These are phyloP conservation scores for Apistogramma diplotaenia DNA, from an alignment of 2,113 vertebrate genomes.

Conservation along the genomic window DNA sequence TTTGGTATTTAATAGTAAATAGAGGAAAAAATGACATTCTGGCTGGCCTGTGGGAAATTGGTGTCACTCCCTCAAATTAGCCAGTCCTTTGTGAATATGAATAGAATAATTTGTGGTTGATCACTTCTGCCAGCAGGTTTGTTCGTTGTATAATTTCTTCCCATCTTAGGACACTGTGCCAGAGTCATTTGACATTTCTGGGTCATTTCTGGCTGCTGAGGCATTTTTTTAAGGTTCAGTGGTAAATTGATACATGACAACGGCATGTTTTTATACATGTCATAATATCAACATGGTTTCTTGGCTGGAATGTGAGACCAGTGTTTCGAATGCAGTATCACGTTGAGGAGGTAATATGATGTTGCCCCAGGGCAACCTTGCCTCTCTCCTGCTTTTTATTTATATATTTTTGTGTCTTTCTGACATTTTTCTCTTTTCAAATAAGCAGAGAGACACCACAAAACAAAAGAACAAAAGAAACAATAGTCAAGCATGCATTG, in stretches of 20 bases:
- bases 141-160: conserved; percentile 69
- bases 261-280: conserved; percentile 42
- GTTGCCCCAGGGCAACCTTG: conserved; percentile 20
- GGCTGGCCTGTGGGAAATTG: conserved; percentile 74
- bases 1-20: conserved; percentile 73
- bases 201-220: conserved; percentile 61
- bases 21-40: conserved; percentile 24
- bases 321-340: conserved; percentile 26
- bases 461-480: background rate
- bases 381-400: background rate
- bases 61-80: conserved; percentile 77
- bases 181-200: conserved; percentile 70
- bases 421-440: background rate
- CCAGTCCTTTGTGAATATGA: conserved; percentile 70
- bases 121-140: conserved; percentile 71
- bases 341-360: conserved; percentile 22
- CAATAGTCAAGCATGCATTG: background rate
- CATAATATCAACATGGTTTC: conserved; percentile 34
- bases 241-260: conserved; percentile 65
- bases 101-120: conserved; percentile 76
- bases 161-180: conserved; percentile 38
- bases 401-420: conserved; percentile 3
- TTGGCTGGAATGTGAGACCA: conserved; percentile 9
- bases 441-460: background rate
- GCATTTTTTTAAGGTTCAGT: conserved; percentile 51